phyloP scores from a whole-genome alignment of 2,888 invertebrate genomes.

The Phengaris alcon region DNA sequence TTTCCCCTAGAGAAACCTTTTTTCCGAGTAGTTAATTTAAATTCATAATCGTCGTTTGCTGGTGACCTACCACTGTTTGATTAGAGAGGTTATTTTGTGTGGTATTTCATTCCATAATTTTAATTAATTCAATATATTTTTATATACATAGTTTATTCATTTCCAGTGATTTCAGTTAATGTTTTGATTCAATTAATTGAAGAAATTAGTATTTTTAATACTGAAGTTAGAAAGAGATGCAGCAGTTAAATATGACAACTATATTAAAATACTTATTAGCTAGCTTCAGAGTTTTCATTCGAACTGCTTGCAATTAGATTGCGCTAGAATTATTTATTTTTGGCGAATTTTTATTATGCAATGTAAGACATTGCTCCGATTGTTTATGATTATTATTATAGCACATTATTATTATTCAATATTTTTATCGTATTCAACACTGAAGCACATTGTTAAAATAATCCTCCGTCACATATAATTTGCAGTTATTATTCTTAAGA shows the following conservation, averaged over 20 bases:
- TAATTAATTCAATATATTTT: conserved; percentile 58
- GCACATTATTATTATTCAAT: conserved; percentile 39
- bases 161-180: conserved; percentile 55
- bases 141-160: conserved; percentile 52
- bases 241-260: conserved; percentile 37
- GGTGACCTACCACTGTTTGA: conserved; percentile 37
- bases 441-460: conserved; percentile 60
- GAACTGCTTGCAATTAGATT: conserved; percentile 71
- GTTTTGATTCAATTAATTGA: conserved; percentile 26
- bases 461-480: conserved; percentile 64
- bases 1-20: background rate
- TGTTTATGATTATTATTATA: conserved; percentile 46
- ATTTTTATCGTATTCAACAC: conserved; percentile 49
- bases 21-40: background rate
- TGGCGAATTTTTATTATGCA: conserved; percentile 49
- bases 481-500: conserved; percentile 69
- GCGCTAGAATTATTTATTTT: conserved; percentile 66
- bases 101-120: conserved; percentile 71
- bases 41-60: conserved; percentile 26
- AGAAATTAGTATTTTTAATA: background rate
- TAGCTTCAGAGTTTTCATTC: conserved; percentile 8
- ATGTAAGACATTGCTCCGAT: conserved; percentile 69
- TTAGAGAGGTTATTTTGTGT: conserved; percentile 72
- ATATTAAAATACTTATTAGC: conserved; percentile 35
- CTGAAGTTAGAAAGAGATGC: conserved; percentile 25